Evolutionary conservation across 2,113 vertebrate genomes (phyloP).

Genomic region (Bubo scandiacus): DNA sequence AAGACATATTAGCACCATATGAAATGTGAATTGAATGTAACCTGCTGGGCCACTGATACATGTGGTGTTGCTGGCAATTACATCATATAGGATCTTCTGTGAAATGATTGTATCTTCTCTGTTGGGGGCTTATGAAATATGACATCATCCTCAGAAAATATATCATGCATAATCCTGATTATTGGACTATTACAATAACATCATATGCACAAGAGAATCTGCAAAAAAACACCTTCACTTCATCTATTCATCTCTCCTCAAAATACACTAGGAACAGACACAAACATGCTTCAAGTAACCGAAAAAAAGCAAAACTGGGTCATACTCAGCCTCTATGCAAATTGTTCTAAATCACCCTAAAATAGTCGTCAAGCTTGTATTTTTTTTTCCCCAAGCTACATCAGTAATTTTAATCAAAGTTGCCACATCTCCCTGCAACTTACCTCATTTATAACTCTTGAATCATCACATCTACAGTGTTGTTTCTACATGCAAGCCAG

Average conservation of each 20-base stretch:
- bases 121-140: conserved; percentile 46
- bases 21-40: conserved; percentile 13
- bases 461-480: not conserved
- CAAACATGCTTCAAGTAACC: not conserved
- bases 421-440: not conserved
- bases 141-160: conserved; percentile 53
- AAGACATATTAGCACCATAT: not conserved
- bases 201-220: not conserved
- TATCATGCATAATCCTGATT: not conserved
- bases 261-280: not conserved
- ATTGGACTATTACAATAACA: not conserved
- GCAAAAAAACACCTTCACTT: not conserved
- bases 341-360: not conserved
- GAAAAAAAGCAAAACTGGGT: not conserved
- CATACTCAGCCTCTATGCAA: not conserved
- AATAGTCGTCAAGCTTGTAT: not conserved
- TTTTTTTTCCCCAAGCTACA: not conserved
- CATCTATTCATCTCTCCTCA: not conserved
- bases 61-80: conserved; percentile 35
- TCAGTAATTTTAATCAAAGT: not conserved
- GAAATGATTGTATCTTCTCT: conserved; percentile 51
- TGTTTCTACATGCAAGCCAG: not conserved
- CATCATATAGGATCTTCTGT: conserved; percentile 29
- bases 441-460: not conserved
- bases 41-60: conserved; percentile 21